Evolutionary conservation across 2,797 vertebrate genomes (phyloP).

Genomic region (Chaetodon trifasciatus): DNA sequence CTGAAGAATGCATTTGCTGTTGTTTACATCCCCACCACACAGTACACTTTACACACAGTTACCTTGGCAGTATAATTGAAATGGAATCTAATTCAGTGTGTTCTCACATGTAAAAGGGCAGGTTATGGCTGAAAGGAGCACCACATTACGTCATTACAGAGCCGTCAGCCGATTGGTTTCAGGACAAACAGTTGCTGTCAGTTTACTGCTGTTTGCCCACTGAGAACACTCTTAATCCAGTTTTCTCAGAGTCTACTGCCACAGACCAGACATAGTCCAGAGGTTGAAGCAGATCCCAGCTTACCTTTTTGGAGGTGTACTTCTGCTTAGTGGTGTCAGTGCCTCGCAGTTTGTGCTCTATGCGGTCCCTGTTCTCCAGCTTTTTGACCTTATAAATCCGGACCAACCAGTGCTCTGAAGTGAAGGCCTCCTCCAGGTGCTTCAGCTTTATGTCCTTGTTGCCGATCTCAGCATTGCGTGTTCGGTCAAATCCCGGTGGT

Average conservation of each 20-base stretch:
- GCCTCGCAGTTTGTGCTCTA: constrained; percentile 94
- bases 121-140: not conserved
- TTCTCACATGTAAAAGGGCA: not conserved
- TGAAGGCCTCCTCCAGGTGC: constrained; percentile 98
- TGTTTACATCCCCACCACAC: not conserved
- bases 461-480: constrained; percentile 96
- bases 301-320: constrained; percentile 98
- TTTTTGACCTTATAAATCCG: constrained; percentile 99
- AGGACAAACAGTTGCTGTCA: too few species aligned
- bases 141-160: not conserved
- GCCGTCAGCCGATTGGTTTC: not conserved
- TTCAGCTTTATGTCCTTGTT: constrained; percentile 99
- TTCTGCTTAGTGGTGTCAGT: constrained; percentile 94
- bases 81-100: not conserved
- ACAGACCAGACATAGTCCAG: not conserved
- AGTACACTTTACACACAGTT: not conserved
- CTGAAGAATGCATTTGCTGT: not conserved
- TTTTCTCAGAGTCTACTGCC: not conserved
- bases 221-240: too few species aligned
- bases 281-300: not conserved
- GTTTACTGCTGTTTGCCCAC: too few species aligned
- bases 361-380: constrained; percentile 93
- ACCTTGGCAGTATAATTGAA: not conserved
- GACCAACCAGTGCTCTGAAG: constrained; percentile 98
- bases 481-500: constrained; percentile 97